phyloP scores from a whole-genome alignment of 2,888 invertebrate genomes.

The Drosophila melanosoma region DNA sequence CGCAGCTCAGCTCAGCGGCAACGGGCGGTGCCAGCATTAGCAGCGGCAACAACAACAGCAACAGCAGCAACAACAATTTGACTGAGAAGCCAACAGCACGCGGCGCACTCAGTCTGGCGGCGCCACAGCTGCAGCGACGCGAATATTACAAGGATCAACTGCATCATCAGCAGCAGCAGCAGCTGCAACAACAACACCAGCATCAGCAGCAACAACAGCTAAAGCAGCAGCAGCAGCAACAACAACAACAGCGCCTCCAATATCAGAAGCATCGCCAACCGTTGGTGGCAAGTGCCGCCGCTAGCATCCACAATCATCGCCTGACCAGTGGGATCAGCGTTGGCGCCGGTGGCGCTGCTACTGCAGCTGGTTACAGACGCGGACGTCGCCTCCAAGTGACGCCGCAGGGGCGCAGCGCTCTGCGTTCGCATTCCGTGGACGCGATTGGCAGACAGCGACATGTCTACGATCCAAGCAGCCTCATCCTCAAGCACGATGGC shows the following conservation, averaged over 20 bases:
- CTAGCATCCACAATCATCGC: slow-evolving; percentile 82
- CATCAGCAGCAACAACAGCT: slow-evolving; percentile 62
- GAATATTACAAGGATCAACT: slow-evolving; percentile 73
- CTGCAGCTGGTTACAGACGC: slow-evolving; percentile 79
- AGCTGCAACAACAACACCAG: slow-evolving; percentile 35
- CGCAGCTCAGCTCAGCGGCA: slow-evolving; percentile 83
- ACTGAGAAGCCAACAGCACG: slow-evolving; percentile 19
- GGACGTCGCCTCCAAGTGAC: slow-evolving; percentile 66
- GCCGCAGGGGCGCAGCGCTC: slow-evolving; percentile 58
- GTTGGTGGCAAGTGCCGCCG: slow-evolving; percentile 77
- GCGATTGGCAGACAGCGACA: slow-evolving; percentile 82
- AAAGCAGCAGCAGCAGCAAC: slow-evolving; percentile 36
- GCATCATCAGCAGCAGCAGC: slow-evolving; percentile 57
- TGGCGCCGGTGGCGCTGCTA: slow-evolving; percentile 52
- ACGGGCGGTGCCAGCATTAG: slow-evolving; percentile 78
- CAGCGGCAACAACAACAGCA: slow-evolving; percentile 42
- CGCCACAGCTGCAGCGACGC: slow-evolving; percentile 83
- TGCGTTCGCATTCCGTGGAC: slow-evolving; percentile 84
- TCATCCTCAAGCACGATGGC: slow-evolving; percentile 83
- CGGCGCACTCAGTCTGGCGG: slow-evolving; percentile 64
- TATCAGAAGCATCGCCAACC: slow-evolving; percentile 84
- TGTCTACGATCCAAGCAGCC: slow-evolving; percentile 80
- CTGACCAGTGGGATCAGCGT: slow-evolving; percentile 62
- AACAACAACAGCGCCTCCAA: slow-evolving; percentile 79
- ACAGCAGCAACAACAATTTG: slow-evolving; percentile 36